phyloP scores from a whole-genome alignment of 1,140 invertebrate species.

The Drosophila bipectinata region DNA sequence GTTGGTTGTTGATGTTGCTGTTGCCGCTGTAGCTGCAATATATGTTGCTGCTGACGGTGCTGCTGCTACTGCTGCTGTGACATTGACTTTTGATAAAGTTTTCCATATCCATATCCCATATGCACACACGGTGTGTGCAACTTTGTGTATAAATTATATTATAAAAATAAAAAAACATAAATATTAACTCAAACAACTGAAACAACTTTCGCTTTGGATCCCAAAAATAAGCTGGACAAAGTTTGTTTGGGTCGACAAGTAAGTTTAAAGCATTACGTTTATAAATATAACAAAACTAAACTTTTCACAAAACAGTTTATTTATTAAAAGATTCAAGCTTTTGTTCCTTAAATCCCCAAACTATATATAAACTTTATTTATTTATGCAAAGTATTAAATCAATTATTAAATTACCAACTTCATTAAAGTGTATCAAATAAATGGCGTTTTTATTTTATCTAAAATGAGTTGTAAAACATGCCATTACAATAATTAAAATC shows the following conservation, averaged over 20 bases:
- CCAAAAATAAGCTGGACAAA: conserved; percentile 29
- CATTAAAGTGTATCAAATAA: not conserved
- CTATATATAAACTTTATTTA: not conserved
- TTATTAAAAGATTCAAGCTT: not conserved
- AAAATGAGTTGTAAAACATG: not conserved
- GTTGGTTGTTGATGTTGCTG: conserved; percentile 6
- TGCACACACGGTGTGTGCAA: conserved; percentile 7
- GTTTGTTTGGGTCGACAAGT: conserved; percentile 58
- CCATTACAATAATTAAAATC: not conserved
- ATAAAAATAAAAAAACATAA: conserved; percentile 40
- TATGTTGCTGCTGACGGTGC: conserved; percentile 9
- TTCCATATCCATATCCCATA: not conserved
- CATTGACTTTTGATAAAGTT: conserved; percentile 35
- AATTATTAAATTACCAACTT: not conserved
- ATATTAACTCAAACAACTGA: conserved; percentile 15
- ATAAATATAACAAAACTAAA: not conserved
- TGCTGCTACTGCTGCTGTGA: conserved; percentile 27
- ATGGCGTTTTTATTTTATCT: not conserved
- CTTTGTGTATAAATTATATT: conserved; percentile 47
- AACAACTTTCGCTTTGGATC: conserved; percentile 43
- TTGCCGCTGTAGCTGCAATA: conserved; percentile 13
- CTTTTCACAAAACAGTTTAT: not conserved
- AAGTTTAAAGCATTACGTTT: conserved; percentile 35
- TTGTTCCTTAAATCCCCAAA: not conserved
- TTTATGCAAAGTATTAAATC: not conserved